These are phyloP conservation scores for Poecilia gillii DNA, from an alignment of 2,797 vertebrate species.

Conservation along the genomic window DNA sequence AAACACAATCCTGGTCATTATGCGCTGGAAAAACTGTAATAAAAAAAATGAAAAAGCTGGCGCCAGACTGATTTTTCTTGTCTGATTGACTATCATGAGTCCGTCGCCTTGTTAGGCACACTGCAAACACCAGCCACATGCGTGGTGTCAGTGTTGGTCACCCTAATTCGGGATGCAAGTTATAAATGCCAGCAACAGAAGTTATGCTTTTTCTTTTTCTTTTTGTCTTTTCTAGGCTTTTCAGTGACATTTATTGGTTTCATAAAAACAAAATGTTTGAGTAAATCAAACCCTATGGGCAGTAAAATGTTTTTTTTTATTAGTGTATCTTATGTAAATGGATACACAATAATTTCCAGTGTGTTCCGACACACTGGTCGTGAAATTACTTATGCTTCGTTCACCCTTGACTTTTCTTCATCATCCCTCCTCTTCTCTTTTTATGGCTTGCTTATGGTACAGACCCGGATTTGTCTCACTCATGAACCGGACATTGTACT, in stretches of 20 bases:
- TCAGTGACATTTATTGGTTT: not conserved
- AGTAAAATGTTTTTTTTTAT: not conserved
- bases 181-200: constrained; percentile 3
- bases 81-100: constrained; percentile 71
- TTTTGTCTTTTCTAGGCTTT: not conserved
- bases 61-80: constrained; percentile 72
- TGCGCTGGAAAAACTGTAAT: constrained; percentile 56
- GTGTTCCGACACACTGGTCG: not conserved
- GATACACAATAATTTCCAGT: constrained; percentile 22
- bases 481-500: constrained; percentile 76
- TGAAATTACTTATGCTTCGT: not conserved
- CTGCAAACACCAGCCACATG: constrained; percentile 17
- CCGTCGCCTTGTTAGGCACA: constrained; percentile 41
- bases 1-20: constrained; percentile 81
- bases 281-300: not conserved
- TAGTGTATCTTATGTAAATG: constrained; percentile 6
- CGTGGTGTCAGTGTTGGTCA: constrained; percentile 18
- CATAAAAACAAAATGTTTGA: not conserved
- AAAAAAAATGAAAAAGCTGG: constrained; percentile 69
- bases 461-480: constrained; percentile 71
- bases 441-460: constrained; percentile 60
- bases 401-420: not conserved
- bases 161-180: not conserved
- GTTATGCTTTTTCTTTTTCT: not conserved
- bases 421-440: constrained; percentile 41